These are phyloP conservation scores for Epinephelus cyanopodus DNA, from an alignment of 2,113 vertebrate genomes.

Conservation along the genomic window DNA sequence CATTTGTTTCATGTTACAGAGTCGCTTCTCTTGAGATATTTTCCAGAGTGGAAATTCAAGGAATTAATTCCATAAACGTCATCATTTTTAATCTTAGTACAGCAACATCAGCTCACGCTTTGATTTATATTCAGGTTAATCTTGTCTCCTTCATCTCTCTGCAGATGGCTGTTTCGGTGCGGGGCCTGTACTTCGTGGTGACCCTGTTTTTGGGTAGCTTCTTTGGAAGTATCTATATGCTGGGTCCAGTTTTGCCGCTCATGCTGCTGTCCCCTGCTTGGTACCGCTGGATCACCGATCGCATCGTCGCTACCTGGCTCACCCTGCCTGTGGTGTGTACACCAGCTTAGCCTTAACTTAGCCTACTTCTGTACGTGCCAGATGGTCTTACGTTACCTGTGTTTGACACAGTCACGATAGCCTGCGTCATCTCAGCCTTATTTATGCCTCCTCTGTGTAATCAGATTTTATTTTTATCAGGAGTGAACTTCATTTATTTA, in stretches of 20 bases:
- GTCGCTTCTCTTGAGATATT: constrained; percentile 21
- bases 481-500: constrained; percentile 33
- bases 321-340: constrained; percentile 95
- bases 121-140: background rate
- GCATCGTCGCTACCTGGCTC: constrained; percentile 95
- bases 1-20: constrained; percentile 44
- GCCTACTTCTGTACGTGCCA: constrained; percentile 19
- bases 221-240: constrained; percentile 96
- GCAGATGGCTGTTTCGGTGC: constrained; percentile 93
- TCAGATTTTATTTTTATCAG: constrained; percentile 26
- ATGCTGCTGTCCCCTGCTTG: constrained; percentile 93
- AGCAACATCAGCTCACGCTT: background rate
- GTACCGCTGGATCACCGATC: constrained; percentile 97
- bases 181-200: constrained; percentile 92
- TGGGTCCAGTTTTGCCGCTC: constrained; percentile 92
- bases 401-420: constrained; percentile 1
- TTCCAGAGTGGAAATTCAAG: constrained; percentile 37
- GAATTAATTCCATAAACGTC: constrained; percentile 29
- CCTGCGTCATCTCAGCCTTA: constrained; percentile 4
- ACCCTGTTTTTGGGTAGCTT: constrained; percentile 94
- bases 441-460: constrained; percentile 5
- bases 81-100: constrained; percentile 1
- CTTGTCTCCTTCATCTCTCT: constrained; percentile 48
- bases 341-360: constrained; percentile 23
- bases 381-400: constrained; percentile 27